Evolutionary conservation across 2,113 vertebrate species (phyloP).

Genomic region (Melanerpes formicivorus): DNA sequence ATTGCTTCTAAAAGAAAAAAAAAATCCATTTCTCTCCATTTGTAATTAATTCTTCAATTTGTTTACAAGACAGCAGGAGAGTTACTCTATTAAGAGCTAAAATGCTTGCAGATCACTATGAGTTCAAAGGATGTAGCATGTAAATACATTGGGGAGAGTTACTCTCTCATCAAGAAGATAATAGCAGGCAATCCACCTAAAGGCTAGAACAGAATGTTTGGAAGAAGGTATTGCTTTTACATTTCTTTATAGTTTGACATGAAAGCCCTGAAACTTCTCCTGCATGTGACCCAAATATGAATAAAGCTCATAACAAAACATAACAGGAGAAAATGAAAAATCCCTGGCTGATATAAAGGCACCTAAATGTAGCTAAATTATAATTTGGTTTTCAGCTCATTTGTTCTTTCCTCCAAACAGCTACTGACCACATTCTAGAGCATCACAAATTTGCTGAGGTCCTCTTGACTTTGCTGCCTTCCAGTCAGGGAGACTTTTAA

Average conservation of each 20-base stretch:
- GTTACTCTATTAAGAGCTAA: neutral
- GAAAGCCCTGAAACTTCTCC: constrained; percentile 23
- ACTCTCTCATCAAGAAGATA: constrained; percentile 8
- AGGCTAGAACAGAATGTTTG: constrained; percentile 28
- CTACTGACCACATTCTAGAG: neutral
- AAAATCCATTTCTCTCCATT: neutral
- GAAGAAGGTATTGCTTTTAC: constrained; percentile 32
- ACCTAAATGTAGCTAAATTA: neutral
- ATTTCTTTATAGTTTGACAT: constrained; percentile 31
- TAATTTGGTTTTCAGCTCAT: neutral
- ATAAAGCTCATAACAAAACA: constrained; percentile 20
- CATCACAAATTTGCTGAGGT: neutral
- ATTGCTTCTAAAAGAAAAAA: neutral
- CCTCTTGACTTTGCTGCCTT: neutral
- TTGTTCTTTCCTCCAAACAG: neutral
- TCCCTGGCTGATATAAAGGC: neutral
- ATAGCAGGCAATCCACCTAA: constrained; percentile 23
- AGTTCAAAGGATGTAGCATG: constrained; percentile 31
- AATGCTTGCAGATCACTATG: neutral
- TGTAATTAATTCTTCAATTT: neutral
- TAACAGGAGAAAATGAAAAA: constrained; percentile 40
- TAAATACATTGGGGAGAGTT: neutral
- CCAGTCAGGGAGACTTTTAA: neutral
- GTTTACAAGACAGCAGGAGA: neutral
- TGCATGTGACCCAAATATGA: constrained; percentile 4